Evolutionary conservation across 2,113 vertebrate genomes (phyloP).

Genomic region (Gopherus flavomarginatus): DNA sequence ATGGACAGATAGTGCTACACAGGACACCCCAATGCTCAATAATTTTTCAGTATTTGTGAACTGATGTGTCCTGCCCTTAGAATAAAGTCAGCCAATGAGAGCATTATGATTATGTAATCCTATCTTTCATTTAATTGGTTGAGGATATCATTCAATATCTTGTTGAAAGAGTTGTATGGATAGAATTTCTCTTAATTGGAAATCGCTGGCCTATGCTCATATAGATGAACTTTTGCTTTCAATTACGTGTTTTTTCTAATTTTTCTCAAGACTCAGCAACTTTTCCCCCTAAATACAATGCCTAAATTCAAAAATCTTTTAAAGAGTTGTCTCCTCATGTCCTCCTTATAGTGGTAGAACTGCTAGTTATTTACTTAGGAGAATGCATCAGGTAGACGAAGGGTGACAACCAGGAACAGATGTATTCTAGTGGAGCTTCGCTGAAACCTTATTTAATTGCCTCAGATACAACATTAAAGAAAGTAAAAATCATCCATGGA

Average conservation of each 20-base stretch:
- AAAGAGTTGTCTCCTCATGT: not conserved
- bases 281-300: not conserved
- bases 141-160: not conserved
- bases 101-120: not conserved
- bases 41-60: not conserved
- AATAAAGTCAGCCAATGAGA: not conserved
- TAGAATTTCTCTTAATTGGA: not conserved
- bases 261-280: not conserved
- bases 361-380: constrained; percentile 2
- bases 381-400: not conserved
- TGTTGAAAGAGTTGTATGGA: not conserved
- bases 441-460: constrained; percentile 45
- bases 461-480: constrained; percentile 48
- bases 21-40: not conserved
- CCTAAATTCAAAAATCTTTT: not conserved
- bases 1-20: not conserved
- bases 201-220: not conserved
- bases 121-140: not conserved
- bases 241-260: not conserved
- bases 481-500: constrained; percentile 41
- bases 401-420: not conserved
- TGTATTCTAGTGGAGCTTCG: not conserved
- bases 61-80: not conserved
- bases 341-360: constrained; percentile 3
- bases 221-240: constrained; percentile 14